Evolutionary conservation across 2,888 invertebrate genomes (phyloP).

Genomic region (Melanostoma mellinum): DNA sequence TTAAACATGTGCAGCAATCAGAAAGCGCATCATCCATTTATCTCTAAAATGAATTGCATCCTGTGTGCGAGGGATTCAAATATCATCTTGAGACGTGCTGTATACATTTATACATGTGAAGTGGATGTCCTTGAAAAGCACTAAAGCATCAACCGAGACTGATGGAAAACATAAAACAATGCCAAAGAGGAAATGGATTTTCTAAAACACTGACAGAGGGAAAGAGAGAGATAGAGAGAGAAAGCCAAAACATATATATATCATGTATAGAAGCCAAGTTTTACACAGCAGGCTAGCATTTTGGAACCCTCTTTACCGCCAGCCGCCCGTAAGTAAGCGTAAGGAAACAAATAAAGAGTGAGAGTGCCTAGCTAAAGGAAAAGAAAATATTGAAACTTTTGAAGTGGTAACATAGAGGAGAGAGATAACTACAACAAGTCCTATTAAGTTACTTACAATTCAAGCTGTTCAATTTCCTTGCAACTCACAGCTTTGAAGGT

Average conservation of each 20-base stretch:
- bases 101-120: slow-evolving; percentile 48
- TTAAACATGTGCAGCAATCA: slow-evolving; percentile 72
- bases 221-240: background rate
- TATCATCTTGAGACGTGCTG: slow-evolving; percentile 72
- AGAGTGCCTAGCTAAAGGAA: slow-evolving; percentile 14
- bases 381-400: slow-evolving; percentile 54
- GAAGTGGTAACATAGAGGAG: background rate
- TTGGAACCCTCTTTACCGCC: background rate
- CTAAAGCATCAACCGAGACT: slow-evolving; percentile 68
- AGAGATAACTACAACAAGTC: slow-evolving; percentile 32
- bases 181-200: slow-evolving; percentile 70
- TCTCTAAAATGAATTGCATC: slow-evolving; percentile 72
- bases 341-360: slow-evolving; percentile 4
- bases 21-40: slow-evolving; percentile 72
- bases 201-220: slow-evolving; percentile 28
- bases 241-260: background rate
- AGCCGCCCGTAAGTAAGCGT: slow-evolving; percentile 3
- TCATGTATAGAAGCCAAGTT: slow-evolving; percentile 13
- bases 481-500: slow-evolving; percentile 2
- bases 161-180: slow-evolving; percentile 70
- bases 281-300: background rate
- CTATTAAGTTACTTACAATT: slow-evolving; percentile 60
- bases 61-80: slow-evolving; percentile 66
- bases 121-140: slow-evolving; percentile 68
- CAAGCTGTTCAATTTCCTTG: slow-evolving; percentile 63